Base-by-base conservation (phyloP, 2,113 vertebrate species). In the Cyrtonyx montezumae region DNA sequence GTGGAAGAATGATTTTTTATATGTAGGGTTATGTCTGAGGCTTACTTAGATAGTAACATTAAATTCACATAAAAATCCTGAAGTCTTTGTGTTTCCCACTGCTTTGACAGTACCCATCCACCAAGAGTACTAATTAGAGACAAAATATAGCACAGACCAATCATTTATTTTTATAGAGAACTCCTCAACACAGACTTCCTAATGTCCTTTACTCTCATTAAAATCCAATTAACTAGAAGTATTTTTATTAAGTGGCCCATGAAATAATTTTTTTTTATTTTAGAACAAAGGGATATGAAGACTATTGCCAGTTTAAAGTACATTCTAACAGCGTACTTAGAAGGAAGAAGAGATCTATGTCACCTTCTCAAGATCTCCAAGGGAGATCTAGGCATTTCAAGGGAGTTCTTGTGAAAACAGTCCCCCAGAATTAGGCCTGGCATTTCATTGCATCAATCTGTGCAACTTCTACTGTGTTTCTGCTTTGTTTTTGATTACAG, bases 141-240 rank as follows among this genome's bases (percentile, higher is more conserved):
- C 16, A 75, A 94, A 94, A 94, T 71, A 77, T 19, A 85, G 32
- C 40, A 79, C 85, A 87, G 13, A 61, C 12, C 48, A 86, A 12
- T 71, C 2, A 75, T 88, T 92, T 82, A 58, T 82, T 79, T 92
- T 80, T 93, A 69, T 48, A 32, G 16, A 88, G 13, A 40, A 92
- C 16, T 63, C 40, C n/a, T 66, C 6, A 20, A 74, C 42, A 84
- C 32, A 74, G 82, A 75, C 36, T 76, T 88, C 45, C 51, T 76
- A 74, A 79, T 79, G 42, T 46, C 51, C 13, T 90, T 87, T 86
- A 56, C 56, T 61, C 36, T 70, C 82, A 91, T 88, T 90, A 90
- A 92, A 92, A 91, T 91, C 87, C 36, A 85, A 43, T 94, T 45
- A 67, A 36, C 63, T 85, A 48, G 8, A 95, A 80, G 42, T 83